These are phyloP conservation scores for Meghimatium bilineatum DNA, from an alignment of 2,888 invertebrate species.

Conservation along the genomic window DNA sequence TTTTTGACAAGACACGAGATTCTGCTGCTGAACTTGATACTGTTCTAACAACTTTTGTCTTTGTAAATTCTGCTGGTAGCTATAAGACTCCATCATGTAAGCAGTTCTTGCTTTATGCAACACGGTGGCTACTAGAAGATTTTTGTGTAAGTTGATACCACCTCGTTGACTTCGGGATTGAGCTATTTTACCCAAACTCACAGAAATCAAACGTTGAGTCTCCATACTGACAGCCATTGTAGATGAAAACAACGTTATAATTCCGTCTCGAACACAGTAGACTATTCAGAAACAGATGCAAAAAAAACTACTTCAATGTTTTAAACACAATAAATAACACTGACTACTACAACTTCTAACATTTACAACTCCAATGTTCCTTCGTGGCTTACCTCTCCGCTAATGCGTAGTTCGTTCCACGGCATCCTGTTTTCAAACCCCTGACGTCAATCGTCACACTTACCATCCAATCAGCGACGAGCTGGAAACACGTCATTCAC, in stretches of 20 bases:
- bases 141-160: conserved; percentile 83
- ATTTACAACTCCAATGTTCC: conserved; percentile 26
- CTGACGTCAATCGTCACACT: conserved; percentile 64
- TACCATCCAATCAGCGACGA: conserved; percentile 54
- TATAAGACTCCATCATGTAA: conserved; percentile 81
- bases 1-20: not conserved
- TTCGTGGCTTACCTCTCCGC: conserved; percentile 53
- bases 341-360: not conserved
- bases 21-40: conserved; percentile 40
- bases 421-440: conserved; percentile 63
- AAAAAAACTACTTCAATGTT: not conserved
- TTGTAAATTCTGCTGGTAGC: conserved; percentile 49
- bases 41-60: conserved; percentile 38
- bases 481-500: conserved; percentile 54
- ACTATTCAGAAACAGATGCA: not conserved
- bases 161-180: conserved; percentile 82
- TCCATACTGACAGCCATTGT: conserved; percentile 43
- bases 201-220: conserved; percentile 82
- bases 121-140: conserved; percentile 83
- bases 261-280: not conserved
- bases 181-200: conserved; percentile 84
- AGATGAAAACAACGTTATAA: not conserved
- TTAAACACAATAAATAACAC: not conserved
- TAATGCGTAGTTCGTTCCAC: conserved; percentile 54
- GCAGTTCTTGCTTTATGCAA: conserved; percentile 83